Percentiles rank a stretch among this genome's conserved stretches.
phyloP scores from a whole-genome alignment of 2,888 invertebrate genomes.

The Hypomecis atomaria region DNA sequence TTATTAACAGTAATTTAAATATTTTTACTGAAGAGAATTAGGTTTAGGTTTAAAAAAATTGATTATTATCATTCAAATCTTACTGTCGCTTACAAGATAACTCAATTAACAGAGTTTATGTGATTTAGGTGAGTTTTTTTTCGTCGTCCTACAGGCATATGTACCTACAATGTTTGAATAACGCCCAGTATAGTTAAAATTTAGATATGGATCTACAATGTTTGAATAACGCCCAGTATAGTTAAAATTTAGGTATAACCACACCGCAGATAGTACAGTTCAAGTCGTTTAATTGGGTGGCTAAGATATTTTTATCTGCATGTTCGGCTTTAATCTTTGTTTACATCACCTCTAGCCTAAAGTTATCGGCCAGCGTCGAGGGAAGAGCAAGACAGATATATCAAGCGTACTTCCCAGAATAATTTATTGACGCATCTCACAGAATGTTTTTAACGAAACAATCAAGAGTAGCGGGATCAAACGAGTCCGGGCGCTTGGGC shows the following conservation, averaged over 20 bases:
- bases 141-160: no score
- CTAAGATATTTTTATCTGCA: constrained; percentile 28
- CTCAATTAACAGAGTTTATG: no score
- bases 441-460: constrained; percentile 50
- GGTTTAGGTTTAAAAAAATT: no score
- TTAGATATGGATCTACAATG: neutral
- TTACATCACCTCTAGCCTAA: constrained; percentile 51
- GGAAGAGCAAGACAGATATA: constrained; percentile 41
- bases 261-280: neutral
- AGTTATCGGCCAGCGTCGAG: constrained; percentile 42
- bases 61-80: no score
- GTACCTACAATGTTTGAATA: no score
- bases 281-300: constrained; percentile 25
- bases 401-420: constrained; percentile 48
- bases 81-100: no score
- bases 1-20: no score
- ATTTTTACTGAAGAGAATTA: no score
- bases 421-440: constrained; percentile 47
- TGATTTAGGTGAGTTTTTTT: no score
- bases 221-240: no score
- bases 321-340: constrained; percentile 34
- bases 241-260: neutral
- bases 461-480: constrained; percentile 43
- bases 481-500: constrained; percentile 47
- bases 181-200: neutral